These are phyloP conservation scores for Hestina assimilis DNA, from an alignment of 1,140 invertebrate genomes.

Conservation along the genomic window DNA sequence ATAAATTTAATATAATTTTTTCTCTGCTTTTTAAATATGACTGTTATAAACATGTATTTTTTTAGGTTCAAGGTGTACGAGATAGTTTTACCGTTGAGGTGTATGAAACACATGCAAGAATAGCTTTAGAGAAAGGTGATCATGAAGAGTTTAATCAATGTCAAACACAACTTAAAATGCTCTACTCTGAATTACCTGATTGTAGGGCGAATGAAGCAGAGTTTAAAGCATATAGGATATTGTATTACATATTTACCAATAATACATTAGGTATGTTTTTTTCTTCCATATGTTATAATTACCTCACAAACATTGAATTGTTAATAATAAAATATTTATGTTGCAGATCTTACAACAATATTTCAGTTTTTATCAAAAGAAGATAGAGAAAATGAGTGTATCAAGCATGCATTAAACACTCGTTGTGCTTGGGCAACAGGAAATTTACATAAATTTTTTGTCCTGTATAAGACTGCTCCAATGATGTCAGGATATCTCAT, in stretches of 20 bases:
- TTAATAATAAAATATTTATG: conserved; percentile 28
- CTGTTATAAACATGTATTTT: background rate
- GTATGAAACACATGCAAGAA: conserved; percentile 98
- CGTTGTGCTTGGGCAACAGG: conserved; percentile 93
- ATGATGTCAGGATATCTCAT: conserved; percentile 97
- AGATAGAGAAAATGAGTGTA: conserved; percentile 90
- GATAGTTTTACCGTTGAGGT: conserved; percentile 97
- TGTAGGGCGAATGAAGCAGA: conserved; percentile 89
- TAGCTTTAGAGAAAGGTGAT: conserved; percentile 97
- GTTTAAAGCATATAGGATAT: conserved; percentile 96
- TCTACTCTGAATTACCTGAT: conserved; percentile 86
- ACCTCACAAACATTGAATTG: background rate
- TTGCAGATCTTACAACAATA: conserved; percentile 94
- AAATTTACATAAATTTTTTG: conserved; percentile 96
- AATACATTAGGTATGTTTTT: conserved; percentile 91
- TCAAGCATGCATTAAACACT: conserved; percentile 92
- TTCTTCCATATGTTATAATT: background rate
- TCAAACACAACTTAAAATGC: conserved; percentile 96
- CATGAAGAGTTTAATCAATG: conserved; percentile 99
- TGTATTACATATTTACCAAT: conserved; percentile 98
- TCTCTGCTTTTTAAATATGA: too few relatives aligned
- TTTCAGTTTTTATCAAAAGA: conserved; percentile 87
- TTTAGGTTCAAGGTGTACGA: conserved; percentile 93
- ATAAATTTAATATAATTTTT: background rate
- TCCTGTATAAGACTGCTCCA: conserved; percentile 91